Conservation (phyloP, 2,888 invertebrate species). For the Aradus depressus region DNA sequence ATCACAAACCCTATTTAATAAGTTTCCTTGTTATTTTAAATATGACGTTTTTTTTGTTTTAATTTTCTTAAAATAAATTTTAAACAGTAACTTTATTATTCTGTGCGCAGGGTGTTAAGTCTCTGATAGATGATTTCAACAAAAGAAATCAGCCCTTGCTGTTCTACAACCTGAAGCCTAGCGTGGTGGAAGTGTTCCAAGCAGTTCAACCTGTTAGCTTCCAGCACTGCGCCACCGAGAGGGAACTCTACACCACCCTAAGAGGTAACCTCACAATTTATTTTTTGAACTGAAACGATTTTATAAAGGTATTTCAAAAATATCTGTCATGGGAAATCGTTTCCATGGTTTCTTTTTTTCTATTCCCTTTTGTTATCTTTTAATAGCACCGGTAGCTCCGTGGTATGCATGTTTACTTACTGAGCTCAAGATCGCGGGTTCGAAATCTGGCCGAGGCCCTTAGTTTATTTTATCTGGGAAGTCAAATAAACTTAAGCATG, state of each 20-base stretch:
- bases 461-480: too few relatives aligned
- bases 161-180: conserved; percentile 48
- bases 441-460: too few relatives aligned
- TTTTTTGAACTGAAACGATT: too few relatives aligned
- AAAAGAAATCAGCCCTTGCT: conserved; percentile 45
- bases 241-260: conserved; percentile 44
- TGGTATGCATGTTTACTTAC: too few relatives aligned
- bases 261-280: conserved; percentile 14
- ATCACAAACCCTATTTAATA: too few relatives aligned
- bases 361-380: too few relatives aligned
- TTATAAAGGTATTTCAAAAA: too few relatives aligned
- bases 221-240: conserved; percentile 43
- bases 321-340: too few relatives aligned
- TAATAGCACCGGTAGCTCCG: too few relatives aligned
- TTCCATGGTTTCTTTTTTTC: too few relatives aligned
- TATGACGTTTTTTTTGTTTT: not conserved
- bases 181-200: conserved; percentile 45
- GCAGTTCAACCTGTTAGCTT: conserved; percentile 47
- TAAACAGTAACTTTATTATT: not conserved
- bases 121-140: conserved; percentile 47
- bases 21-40: not conserved
- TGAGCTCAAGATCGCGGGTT: too few relatives aligned
- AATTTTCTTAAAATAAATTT: not conserved
- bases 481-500: too few relatives aligned
- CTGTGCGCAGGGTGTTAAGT: conserved; percentile 49